Evolutionary conservation across 2,797 vertebrate species (phyloP).

Genomic region (Philypnodon macrostomus): DNA sequence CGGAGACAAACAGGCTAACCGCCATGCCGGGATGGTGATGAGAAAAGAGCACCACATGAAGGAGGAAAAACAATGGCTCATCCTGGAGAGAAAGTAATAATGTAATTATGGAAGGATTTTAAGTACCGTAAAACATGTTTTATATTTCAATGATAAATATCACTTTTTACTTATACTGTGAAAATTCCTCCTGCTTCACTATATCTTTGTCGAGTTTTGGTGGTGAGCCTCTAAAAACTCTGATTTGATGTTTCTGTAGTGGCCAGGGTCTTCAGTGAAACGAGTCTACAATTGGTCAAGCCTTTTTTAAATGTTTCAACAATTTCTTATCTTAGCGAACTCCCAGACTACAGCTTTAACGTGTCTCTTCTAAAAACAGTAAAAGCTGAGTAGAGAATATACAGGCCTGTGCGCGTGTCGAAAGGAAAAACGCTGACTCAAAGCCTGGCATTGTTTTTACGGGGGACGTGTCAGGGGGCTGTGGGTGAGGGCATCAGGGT

Average conservation of each 20-base stretch:
- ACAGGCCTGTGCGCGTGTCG: too few relatives aligned
- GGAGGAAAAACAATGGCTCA: constrained; percentile 13
- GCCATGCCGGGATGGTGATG: constrained; percentile 33
- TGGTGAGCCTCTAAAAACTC: too few relatives aligned
- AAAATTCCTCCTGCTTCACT: too few relatives aligned
- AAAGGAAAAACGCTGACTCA: constrained; percentile 52
- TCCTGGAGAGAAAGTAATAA: too few relatives aligned
- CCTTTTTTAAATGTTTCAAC: too few relatives aligned
- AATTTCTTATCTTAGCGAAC: too few relatives aligned
- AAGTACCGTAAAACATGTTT: too few relatives aligned
- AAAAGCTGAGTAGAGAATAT: constrained; percentile 28
- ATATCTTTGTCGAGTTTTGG: too few relatives aligned
- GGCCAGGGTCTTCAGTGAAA: too few relatives aligned
- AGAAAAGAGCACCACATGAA: constrained; percentile 46
- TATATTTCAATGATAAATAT: too few relatives aligned
- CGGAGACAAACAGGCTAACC: constrained; percentile 56
- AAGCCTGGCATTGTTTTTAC: constrained; percentile 58
- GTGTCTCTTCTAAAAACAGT: constrained; percentile 27
- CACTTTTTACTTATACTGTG: neutral
- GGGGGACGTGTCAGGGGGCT: constrained; percentile 51
- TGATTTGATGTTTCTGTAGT: too few relatives aligned
- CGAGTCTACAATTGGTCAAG: too few relatives aligned
- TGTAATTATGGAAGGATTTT: constrained; percentile 1
- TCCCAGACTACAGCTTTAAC: neutral
- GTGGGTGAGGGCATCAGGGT: constrained; percentile 46